Evolutionary conservation across 2,888 invertebrate genomes (phyloP).

Genomic region (Aricia artaxerxes): DNA sequence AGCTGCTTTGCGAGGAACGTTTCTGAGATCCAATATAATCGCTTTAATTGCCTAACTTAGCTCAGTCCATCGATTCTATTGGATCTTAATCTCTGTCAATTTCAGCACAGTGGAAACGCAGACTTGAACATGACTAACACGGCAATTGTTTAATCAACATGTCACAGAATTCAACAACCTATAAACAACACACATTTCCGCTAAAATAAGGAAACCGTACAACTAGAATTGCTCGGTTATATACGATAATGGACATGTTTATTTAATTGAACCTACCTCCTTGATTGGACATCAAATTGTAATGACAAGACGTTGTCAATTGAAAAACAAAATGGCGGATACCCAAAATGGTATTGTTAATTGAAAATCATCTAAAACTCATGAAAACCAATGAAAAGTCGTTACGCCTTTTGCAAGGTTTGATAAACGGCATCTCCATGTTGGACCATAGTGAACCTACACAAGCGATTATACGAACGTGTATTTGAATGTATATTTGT

Average conservation of each 20-base stretch:
- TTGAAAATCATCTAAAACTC: background rate
- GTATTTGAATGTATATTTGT: no score
- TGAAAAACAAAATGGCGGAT: slow-evolving; percentile 21
- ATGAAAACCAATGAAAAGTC: background rate
- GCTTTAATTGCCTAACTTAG: no score
- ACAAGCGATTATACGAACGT: no score
- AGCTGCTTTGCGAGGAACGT: no score
- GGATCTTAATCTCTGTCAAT: no score
- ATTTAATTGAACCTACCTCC: slow-evolving; percentile 18
- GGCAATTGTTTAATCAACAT: background rate
- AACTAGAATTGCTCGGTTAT: background rate
- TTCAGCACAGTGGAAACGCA: no score
- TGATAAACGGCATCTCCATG: background rate
- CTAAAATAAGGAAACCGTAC: slow-evolving; percentile 19
- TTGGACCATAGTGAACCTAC: background rate
- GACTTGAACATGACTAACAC: background rate
- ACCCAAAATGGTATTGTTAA: background rate
- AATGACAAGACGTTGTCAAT: background rate
- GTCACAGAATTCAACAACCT: background rate
- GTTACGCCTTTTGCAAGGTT: background rate
- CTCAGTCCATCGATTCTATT: no score
- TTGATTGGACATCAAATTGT: slow-evolving; percentile 23
- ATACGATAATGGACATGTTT: background rate
- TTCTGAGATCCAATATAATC: no score
- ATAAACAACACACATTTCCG: slow-evolving; percentile 20